Percentiles rank a stretch among this genome's conserved stretches.
These are phyloP conservation scores for Epinephelus cyanopodus DNA, from an alignment of 2,113 vertebrate species.

Conservation along the genomic window DNA sequence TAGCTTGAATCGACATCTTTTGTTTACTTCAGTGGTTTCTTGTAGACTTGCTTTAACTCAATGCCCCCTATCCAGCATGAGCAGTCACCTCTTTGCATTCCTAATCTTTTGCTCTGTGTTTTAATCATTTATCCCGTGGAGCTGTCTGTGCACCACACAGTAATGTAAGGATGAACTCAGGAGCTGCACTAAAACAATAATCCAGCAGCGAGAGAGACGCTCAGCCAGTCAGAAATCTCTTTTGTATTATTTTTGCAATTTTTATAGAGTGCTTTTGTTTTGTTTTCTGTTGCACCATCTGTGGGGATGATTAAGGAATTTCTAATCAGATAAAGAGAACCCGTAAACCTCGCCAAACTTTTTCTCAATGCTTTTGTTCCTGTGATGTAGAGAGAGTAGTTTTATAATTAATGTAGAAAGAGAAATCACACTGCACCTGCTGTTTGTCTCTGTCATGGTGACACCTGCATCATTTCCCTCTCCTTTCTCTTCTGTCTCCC, in stretches of 20 bases:
- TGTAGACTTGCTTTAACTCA: conserved; percentile 1
- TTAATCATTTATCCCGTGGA: conserved; percentile 1
- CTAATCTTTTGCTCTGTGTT: neutral
- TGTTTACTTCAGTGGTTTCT: conserved; percentile 23
- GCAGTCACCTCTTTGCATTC: conserved; percentile 8
- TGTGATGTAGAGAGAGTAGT: neutral
- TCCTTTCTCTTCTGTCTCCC: neutral
- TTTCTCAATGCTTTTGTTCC: neutral
- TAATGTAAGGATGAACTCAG: neutral
- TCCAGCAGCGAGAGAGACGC: neutral
- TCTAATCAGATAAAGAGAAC: neutral
- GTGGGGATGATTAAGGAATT: neutral
- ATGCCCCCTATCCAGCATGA: neutral
- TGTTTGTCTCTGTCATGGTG: neutral
- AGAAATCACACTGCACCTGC: neutral
- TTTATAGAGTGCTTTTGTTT: neutral
- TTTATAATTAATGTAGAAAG: neutral
- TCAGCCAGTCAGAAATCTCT: neutral
- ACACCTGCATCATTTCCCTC: neutral
- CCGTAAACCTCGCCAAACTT: neutral
- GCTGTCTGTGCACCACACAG: neutral
- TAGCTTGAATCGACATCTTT: conserved; percentile 19
- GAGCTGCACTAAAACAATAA: neutral
- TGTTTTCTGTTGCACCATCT: neutral
- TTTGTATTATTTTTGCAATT: neutral